A percentile compares a stretch with the other conserved stretches of the same genome.
These are phyloP conservation scores for Mesitornis unicolor DNA, from an alignment of 2,113 vertebrate species.

Conservation along the genomic window DNA sequence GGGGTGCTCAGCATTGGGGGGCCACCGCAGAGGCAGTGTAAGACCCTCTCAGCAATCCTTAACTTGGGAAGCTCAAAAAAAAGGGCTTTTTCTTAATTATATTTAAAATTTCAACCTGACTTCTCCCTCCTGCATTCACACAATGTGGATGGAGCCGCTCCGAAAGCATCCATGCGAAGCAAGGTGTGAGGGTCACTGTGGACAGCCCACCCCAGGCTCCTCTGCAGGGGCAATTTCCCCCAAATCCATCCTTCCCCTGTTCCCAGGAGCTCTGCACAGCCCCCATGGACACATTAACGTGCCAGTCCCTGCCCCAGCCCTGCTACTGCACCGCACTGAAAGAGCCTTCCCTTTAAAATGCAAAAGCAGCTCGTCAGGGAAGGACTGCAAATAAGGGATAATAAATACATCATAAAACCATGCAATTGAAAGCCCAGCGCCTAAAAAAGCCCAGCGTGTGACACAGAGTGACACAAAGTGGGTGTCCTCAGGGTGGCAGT, in stretches of 20 bases:
- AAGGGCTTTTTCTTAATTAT: neutral
- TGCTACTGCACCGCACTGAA: constrained; percentile 38
- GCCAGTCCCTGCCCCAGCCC: constrained; percentile 39
- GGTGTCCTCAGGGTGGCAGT: neutral
- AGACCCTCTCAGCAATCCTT: neutral
- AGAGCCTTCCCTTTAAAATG: constrained; percentile 61
- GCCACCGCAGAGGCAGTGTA: rapidly evolving
- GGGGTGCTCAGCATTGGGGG: neutral
- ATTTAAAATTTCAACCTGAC: neutral
- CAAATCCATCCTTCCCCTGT: neutral
- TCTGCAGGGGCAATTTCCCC: neutral
- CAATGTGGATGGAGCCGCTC: neutral
- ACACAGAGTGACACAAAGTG: neutral
- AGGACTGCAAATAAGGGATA: constrained; percentile 58
- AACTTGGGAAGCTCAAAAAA: neutral
- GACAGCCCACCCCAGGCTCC: neutral
- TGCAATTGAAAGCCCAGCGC: constrained; percentile 25
- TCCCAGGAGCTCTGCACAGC: constrained; percentile 12
- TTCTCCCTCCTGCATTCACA: neutral
- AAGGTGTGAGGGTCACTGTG: neutral
- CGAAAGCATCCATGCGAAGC: neutral
- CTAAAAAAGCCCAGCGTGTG: neutral
- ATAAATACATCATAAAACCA: constrained; percentile 56
- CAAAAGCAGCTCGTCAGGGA: constrained; percentile 56
- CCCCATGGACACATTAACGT: neutral